These are phyloP conservation scores for Sebastes cheni DNA, from an alignment of 2,797 vertebrate species.

Conservation along the genomic window DNA sequence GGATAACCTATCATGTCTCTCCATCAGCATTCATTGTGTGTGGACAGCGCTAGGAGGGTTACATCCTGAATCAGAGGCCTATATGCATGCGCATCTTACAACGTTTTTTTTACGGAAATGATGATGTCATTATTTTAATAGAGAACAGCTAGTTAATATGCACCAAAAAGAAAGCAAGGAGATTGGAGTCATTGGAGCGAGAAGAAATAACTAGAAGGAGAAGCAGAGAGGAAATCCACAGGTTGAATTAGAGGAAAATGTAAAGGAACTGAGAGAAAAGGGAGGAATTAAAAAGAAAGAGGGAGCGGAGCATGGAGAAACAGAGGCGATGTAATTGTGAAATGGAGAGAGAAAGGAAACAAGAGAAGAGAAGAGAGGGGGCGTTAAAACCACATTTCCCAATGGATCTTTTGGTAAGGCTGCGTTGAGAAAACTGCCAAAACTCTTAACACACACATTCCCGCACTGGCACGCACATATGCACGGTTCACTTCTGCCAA, in stretches of 20 bases:
- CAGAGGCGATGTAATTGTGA: constrained; percentile 47
- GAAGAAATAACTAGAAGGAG: background rate
- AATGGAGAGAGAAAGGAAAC: constrained; percentile 54
- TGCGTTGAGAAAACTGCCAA: constrained; percentile 69
- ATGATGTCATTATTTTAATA: constrained; percentile 47
- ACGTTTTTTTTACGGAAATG: constrained; percentile 49
- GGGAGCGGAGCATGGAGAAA: constrained; percentile 21
- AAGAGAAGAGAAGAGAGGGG: constrained; percentile 62
- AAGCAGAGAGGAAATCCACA: constrained; percentile 5
- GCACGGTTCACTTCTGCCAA: constrained; percentile 63
- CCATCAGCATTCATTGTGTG: constrained; percentile 72
- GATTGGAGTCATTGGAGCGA: background rate
- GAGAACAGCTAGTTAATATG: constrained; percentile 28
- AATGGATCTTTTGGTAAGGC: constrained; percentile 64
- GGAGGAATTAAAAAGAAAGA: constrained; percentile 18
- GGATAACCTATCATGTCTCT: constrained; percentile 66
- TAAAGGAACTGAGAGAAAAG: constrained; percentile 1
- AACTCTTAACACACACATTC: constrained; percentile 69
- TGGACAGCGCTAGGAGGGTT: constrained; percentile 52
- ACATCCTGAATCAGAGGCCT: constrained; percentile 32
- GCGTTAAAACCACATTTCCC: constrained; percentile 76
- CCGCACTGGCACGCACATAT: constrained; percentile 57
- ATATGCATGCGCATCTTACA: constrained; percentile 27
- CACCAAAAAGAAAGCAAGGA: background rate
- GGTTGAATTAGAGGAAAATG: constrained; percentile 21